Evolutionary conservation across 1,140 invertebrate genomes (phyloP).

Genomic region (Drosophila tsacasi): DNA sequence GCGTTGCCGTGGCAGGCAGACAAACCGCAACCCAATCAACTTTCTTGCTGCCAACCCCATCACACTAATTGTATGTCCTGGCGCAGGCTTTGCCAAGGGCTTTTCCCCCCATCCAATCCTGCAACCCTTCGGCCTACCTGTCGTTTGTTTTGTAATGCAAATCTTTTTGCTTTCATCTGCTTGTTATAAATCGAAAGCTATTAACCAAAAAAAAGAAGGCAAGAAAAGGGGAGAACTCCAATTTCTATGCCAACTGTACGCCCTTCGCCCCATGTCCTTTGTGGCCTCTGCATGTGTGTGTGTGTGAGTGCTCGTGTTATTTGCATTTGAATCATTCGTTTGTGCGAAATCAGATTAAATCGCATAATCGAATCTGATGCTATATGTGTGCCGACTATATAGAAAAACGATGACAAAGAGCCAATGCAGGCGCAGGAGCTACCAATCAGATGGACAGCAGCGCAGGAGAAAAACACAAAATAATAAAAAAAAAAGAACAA

Average conservation of each 20-base stretch:
- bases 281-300: slow-evolving; percentile 26
- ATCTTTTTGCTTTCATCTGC: slow-evolving; percentile 82
- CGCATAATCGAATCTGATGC: slow-evolving; percentile 81
- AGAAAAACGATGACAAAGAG: slow-evolving; percentile 75
- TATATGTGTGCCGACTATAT: slow-evolving; percentile 39
- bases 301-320: slow-evolving; percentile 53
- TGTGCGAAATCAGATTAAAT: slow-evolving; percentile 84
- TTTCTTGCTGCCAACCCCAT: slow-evolving; percentile 54
- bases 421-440: slow-evolving; percentile 64
- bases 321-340: slow-evolving; percentile 84
- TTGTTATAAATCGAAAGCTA: slow-evolving; percentile 82
- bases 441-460: slow-evolving; percentile 57
- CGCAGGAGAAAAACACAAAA: slow-evolving; percentile 7
- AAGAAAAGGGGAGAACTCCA: slow-evolving; percentile 26
- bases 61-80: slow-evolving; percentile 62
- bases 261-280: slow-evolving; percentile 13
- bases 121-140: slow-evolving; percentile 59
- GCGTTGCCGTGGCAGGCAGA: slow-evolving; percentile 51
- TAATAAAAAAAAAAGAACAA: not conserved
- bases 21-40: slow-evolving; percentile 62
- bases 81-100: slow-evolving; percentile 33
- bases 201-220: slow-evolving; percentile 55
- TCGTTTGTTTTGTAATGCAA: slow-evolving; percentile 79
- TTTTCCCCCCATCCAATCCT: slow-evolving; percentile 18
- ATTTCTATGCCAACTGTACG: slow-evolving; percentile 68